These are phyloP conservation scores for Microtus richardsoni DNA, from an alignment of 2,113 vertebrate species.

Conservation along the genomic window DNA sequence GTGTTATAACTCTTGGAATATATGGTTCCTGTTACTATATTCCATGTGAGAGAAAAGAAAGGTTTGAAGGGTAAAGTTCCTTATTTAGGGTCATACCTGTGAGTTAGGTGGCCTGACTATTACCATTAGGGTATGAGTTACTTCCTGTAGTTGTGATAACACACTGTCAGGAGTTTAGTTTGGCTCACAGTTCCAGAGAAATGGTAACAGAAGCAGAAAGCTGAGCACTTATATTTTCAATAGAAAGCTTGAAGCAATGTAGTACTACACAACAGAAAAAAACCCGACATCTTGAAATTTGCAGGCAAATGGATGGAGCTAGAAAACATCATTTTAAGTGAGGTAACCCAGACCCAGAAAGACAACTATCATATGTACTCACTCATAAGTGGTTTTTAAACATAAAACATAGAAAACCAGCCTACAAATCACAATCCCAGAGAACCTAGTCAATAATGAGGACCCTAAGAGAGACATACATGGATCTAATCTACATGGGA, in stretches of 20 bases:
- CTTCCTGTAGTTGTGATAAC: neutral
- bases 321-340: no score
- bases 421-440: no score
- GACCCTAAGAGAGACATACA: no score
- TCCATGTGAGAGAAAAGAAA: neutral
- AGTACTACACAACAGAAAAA: no score
- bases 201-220: neutral
- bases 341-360: no score
- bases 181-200: neutral
- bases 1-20: neutral
- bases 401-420: no score
- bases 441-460: no score
- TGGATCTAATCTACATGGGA: no score
- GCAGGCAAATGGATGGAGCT: no score
- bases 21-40: neutral
- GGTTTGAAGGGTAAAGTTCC: neutral
- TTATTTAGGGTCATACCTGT: neutral
- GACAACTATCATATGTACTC: no score
- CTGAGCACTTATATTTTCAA: neutral
- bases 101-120: neutral
- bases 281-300: no score
- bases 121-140: neutral
- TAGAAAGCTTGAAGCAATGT: neutral
- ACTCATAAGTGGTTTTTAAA: no score
- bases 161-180: neutral